Base-by-base conservation (phyloP, 2,797 vertebrate species). In the Rhyacichthys aspro region DNA sequence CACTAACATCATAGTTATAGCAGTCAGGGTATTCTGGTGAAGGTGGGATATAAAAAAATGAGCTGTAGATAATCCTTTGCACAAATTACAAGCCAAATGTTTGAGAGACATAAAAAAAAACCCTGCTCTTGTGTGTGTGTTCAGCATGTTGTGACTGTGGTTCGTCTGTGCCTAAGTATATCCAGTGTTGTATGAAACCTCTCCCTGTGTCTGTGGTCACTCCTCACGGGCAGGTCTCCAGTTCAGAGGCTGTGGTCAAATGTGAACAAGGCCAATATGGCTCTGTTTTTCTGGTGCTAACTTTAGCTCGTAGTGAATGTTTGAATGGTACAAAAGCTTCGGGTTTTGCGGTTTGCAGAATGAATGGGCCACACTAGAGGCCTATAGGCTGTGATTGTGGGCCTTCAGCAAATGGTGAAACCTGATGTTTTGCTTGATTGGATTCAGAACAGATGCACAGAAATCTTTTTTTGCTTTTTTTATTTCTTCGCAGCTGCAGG, bases 201-300 rank as follows among this genome's bases (percentile, higher is more conserved):
- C 73, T 88, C 84, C 82, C 85, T 72, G 59, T 59, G 56, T 73
- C 63, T 73, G 86, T 78, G 88, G 84, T 86, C 79, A 62, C n/a
- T n/a, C 80, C 81, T 68, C 28, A 19, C 63, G 78, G 82, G 76
- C 81, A 55, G 77, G 65, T 77, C 80, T 85, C 76, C 79, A 74
- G 70, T 67, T 67, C 37, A 19, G 18, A 76, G 70, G 58, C 70
- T 70, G 82, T 69, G 86, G 83, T 70, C 28, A 58, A 63, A 73
- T 68, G 61, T 66, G 72, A 86, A 83, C 66, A 66, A 76, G 67
- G 67, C 61, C 10, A 75, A 78, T 79, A 46, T 60, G 71, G 72
- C 59, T 41, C 39, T 76, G 54, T 80, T 82, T 83, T 78, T 63
- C 46, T 63, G 14, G 8, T 12, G 67, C 82, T 90, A 90, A 87